These are phyloP conservation scores for Flexamia atlantica DNA, from an alignment of 2,888 invertebrate genomes.

Conservation along the genomic window DNA sequence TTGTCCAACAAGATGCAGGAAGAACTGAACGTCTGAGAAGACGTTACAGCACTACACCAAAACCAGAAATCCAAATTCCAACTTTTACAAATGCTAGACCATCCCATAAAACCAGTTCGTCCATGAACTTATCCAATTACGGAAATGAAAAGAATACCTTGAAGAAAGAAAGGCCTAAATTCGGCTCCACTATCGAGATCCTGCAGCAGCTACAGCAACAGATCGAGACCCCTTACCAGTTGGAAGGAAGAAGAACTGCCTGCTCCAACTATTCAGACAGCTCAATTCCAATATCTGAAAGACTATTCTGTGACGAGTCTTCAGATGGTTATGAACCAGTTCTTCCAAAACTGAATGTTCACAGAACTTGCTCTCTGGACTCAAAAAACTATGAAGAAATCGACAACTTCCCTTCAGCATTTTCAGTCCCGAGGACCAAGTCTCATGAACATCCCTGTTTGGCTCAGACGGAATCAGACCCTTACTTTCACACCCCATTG, in stretches of 20 bases:
- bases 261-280: conserved; percentile 51
- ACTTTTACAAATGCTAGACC: neutral
- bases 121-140: neutral
- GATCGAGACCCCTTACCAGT: conserved; percentile 41
- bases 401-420: conserved; percentile 42
- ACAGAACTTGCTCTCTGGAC: conserved; percentile 45
- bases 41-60: conserved; percentile 42
- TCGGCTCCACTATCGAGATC: conserved; percentile 44
- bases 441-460: conserved; percentile 42
- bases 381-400: conserved; percentile 56
- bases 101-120: neutral
- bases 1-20: conserved; percentile 48
- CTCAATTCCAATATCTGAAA: conserved; percentile 44
- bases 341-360: conserved; percentile 26
- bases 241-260: conserved; percentile 45
- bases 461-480: conserved; percentile 21
- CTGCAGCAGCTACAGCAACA: conserved; percentile 42
- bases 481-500: neutral
- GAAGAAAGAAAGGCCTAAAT: conserved; percentile 39
- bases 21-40: conserved; percentile 34
- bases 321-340: conserved; percentile 46
- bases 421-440: conserved; percentile 42
- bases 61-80: conserved; percentile 1
- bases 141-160: neutral
- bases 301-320: conserved; percentile 42